Base-by-base conservation (phyloP, 2,888 invertebrate species). In the Yponomeuta sedellus region DNA sequence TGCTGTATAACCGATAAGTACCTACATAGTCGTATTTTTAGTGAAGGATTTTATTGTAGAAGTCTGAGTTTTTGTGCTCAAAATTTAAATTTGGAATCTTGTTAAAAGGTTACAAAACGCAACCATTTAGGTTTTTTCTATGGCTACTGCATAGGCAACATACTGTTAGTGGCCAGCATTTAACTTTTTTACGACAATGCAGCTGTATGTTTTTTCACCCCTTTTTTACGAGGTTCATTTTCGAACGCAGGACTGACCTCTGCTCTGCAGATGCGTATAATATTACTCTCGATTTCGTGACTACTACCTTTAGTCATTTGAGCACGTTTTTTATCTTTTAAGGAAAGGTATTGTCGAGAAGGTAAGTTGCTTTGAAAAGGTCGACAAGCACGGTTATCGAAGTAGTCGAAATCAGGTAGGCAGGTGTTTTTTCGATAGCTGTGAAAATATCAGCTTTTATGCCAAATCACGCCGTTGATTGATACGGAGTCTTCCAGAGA, bases 311-410 rank as follows among this genome's bases (percentile, higher is more conserved):
- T 57, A 20, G 57, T 57, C 19, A 34, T 34, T 34, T 34, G 10
- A 34, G 34, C 34, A 34, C 34, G 34, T 34, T 34, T 34, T 34
- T 34, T 34, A 34, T 8, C 34, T 34, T 8, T 8, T 34, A 34
- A 5, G 34, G 34, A 34, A 34, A 34, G 34, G 34, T 34, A 34
- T 8, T 6, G 10, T 8, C 1, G 34, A 34, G 34, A 34, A 34
- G 6, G 34, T 34, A 34, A 34, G 34, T 6, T 34, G 8, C 34
- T 5, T 34, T 34, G 10, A 34, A 59, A 59, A 59, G 59, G 12
- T 62, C 39, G 62, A 40, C 10, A 19, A 34, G 19, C 28, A 62
- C 87, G 88, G 86, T 88, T 19, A 8, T 52, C 64, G 57, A 64
- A 25, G 28, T 20, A 8, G 16, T 11, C 19, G 10, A n/a, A 56